Conservation (phyloP, 1,140 invertebrate species). For the Macrobrachium nipponense region DNA sequence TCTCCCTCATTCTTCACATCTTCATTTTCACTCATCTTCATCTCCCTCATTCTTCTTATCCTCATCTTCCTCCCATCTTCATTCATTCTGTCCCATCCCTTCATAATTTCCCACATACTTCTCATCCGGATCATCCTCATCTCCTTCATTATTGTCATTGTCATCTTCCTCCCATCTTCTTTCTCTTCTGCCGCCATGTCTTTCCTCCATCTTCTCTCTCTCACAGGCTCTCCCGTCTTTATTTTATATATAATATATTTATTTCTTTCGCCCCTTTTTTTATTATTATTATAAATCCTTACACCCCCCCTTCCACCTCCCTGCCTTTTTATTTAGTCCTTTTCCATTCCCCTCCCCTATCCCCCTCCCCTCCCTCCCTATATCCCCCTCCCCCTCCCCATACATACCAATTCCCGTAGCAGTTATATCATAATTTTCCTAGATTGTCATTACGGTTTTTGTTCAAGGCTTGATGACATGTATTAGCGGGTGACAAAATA, state of each 20-base stretch:
- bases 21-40: background rate
- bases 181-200: too few relatives aligned
- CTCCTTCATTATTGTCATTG: too few relatives aligned
- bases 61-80: background rate
- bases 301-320: background rate
- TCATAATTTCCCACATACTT: too few relatives aligned
- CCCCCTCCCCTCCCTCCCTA: background rate
- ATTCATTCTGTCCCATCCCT: background rate
- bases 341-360: background rate
- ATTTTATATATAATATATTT: background rate
- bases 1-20: too few relatives aligned
- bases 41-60: too few relatives aligned
- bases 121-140: too few relatives aligned
- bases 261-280: background rate
- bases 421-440: too few relatives aligned
- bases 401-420: too few relatives aligned
- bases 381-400: background rate
- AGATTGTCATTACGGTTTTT: background rate
- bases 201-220: too few relatives aligned
- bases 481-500: conserved; percentile 30
- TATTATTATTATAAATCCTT: background rate
- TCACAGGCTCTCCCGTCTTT: background rate
- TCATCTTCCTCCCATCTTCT: too few relatives aligned
- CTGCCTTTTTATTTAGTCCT: background rate
- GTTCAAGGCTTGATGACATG: background rate